Conservation (phyloP, 2,888 invertebrate genomes). For the Xanthia icteritia region DNA sequence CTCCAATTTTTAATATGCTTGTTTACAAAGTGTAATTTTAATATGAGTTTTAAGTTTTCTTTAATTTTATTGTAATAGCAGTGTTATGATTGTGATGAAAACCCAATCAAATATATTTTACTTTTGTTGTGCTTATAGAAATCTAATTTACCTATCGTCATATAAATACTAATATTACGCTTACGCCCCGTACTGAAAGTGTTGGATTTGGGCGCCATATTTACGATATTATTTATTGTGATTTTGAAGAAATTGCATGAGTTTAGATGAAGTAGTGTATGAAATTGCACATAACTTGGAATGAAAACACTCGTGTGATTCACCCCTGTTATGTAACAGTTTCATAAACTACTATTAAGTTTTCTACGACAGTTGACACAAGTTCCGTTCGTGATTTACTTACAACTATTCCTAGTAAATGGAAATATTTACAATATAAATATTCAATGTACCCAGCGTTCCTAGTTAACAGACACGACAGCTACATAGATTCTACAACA, state of each 20-base stretch:
- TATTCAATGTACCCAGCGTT: neutral
- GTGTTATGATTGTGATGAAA: neutral
- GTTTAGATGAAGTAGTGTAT: neutral
- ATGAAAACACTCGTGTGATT: neutral
- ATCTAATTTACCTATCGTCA: neutral
- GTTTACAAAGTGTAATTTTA: no score
- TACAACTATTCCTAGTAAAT: neutral
- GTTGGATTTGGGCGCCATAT: neutral
- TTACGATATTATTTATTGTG: neutral
- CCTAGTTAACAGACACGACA: slow-evolving; percentile 1
- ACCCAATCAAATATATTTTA: neutral
- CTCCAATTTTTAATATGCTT: no score
- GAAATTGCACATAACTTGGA: neutral
- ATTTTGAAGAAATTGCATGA: neutral
- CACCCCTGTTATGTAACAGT: neutral
- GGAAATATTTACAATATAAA: neutral
- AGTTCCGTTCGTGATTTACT: neutral
- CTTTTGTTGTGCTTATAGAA: neutral
- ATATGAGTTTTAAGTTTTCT: no score
- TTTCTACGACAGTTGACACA: neutral
- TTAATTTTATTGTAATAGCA: no score
- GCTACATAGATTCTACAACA: slow-evolving; percentile 5
- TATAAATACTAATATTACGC: neutral
- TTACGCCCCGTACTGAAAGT: neutral
- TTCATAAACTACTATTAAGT: neutral